Evolutionary conservation across 2,888 invertebrate species (phyloP).

Genomic region (Thymelicus sylvestris): DNA sequence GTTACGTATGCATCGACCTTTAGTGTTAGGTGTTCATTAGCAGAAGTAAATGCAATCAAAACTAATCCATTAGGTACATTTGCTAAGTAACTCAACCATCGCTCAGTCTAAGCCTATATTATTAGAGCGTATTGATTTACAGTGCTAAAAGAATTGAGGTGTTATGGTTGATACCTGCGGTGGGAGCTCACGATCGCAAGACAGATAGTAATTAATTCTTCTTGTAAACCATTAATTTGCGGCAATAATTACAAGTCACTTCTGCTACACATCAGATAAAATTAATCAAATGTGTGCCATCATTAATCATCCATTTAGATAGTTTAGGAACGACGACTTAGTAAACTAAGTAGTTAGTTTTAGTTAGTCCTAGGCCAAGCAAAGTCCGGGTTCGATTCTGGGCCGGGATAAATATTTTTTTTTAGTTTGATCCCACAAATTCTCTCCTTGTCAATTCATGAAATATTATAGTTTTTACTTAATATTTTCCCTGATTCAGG

Average conservation of each 20-base stretch:
- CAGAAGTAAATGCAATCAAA: no score
- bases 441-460: no score
- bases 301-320: background rate
- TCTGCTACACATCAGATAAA: conserved; percentile 16
- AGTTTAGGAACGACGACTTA: background rate
- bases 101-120: background rate
- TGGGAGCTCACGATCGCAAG: conserved; percentile 1
- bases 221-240: conserved; percentile 12
- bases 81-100: background rate
- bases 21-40: no score
- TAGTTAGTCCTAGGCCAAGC: background rate
- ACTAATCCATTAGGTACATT: background rate
- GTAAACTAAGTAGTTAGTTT: no score
- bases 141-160: conserved; percentile 18
- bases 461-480: no score
- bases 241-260: conserved; percentile 21
- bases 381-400: background rate
- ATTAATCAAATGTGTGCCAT: conserved; percentile 2
- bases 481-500: no score
- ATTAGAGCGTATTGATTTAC: conserved; percentile 21
- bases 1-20: no score
- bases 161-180: conserved; percentile 13
- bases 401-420: background rate
- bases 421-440: no score
- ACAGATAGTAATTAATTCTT: conserved; percentile 8